Base-by-base conservation (phyloP, 92 coral and sea anemone genomes). In the Ricordea florida region DNA sequence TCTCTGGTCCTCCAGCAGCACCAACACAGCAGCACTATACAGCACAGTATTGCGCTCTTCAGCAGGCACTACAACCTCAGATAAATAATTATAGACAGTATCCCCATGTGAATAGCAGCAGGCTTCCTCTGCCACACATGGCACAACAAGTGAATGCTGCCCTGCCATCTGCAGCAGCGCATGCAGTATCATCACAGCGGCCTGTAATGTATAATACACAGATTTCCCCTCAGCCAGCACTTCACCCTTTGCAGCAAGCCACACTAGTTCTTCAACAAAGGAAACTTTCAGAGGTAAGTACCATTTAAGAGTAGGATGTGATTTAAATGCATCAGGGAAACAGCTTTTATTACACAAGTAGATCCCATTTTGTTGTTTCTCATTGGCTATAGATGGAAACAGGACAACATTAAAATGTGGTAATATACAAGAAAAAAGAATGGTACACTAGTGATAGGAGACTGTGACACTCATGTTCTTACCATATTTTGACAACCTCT, bases 181-280 rank as follows among this genome's bases (percentile, higher is more conserved):
- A 66, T 4, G 29, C 42, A 0, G 50, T 64, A n/a, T 42, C 79
- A 0, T 32, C 80, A 5, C 79, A 69, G 69, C 85, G 81, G 62
- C 77, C 89, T 43, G 80, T 69, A 52, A 14, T 44, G 29, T 80
- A 59, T 67, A 92, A 90, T 64, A 51, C 67, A 43, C 91, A 84
- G 62, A 83, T 72, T 28, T 69, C 81, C 23, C 71, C 89, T 10
- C 92, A 87, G 52, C 93, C 94, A 17, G 96, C 76, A 41, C 96
- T 96, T 71, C 99, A 96, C 61, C 99, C 99, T 1, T 58, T 96
- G 53, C 99, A 96, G 56, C 97, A 96, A 78, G 99, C 99, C 31
- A 96, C 99, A 20, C 87, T 96, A 52, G 73, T 89, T 45, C 99
- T 92, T 21, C 98, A 93, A 50, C 93, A 89, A 58, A 66, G 87